phyloP scores from a whole-genome alignment of 2,888 invertebrate genomes.

The Elmis aenea region DNA sequence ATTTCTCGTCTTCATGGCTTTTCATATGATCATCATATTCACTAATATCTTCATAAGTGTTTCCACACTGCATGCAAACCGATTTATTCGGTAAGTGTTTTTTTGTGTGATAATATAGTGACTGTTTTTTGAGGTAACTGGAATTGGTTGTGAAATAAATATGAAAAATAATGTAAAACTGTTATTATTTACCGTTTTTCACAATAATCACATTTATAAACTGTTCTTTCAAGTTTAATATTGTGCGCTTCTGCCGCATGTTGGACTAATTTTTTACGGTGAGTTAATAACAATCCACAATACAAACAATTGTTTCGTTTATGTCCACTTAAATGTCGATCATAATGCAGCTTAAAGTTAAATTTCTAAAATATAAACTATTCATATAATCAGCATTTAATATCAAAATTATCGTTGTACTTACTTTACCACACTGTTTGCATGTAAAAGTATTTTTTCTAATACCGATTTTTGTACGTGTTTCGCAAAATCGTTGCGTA shows the following conservation, averaged over 20 bases:
- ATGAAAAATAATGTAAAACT: not conserved
- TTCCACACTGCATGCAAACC: constrained; percentile 39
- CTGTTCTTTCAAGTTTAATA: constrained; percentile 25
- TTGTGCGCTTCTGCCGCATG: constrained; percentile 37
- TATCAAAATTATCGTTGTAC: constrained; percentile 3
- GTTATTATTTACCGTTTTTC: constrained; percentile 24
- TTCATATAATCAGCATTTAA: too few species aligned
- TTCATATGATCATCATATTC: constrained; percentile 33
- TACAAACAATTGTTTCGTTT: constrained; percentile 40
- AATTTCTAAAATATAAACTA: constrained; percentile 29
- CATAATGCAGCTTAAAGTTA: constrained; percentile 36
- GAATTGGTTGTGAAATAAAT: too few species aligned
- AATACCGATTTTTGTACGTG: not conserved
- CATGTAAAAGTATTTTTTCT: constrained; percentile 6
- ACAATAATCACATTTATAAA: constrained; percentile 26
- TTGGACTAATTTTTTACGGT: constrained; percentile 36
- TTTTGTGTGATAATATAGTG: constrained; percentile 36
- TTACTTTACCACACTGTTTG: constrained; percentile 23
- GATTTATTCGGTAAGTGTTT: constrained; percentile 36
- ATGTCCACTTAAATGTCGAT: constrained; percentile 39
- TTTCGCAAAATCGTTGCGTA: constrained; percentile 19
- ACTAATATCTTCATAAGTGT: constrained; percentile 28
- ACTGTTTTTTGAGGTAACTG: constrained; percentile 21
- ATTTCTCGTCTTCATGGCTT: constrained; percentile 33
- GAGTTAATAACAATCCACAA: constrained; percentile 38